phyloP scores from a whole-genome alignment of 2,888 invertebrate species.

The Lasius fuliginosus region DNA sequence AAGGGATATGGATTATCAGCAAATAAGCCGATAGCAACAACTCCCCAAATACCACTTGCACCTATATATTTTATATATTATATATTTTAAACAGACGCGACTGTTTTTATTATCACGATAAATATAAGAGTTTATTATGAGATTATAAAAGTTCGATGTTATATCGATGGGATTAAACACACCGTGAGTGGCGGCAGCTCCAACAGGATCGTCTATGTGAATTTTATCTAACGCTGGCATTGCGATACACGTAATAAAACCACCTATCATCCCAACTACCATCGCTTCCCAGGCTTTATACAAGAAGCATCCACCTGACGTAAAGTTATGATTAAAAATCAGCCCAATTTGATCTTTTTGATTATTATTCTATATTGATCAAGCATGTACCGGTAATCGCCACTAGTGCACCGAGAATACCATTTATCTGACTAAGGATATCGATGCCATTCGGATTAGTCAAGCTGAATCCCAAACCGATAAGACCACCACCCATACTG shows the following conservation, averaged over 20 bases:
- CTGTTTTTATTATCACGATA: slow-evolving; percentile 17
- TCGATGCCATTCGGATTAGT: slow-evolving; percentile 91
- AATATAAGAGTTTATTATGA: not conserved
- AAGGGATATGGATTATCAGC: slow-evolving; percentile 94
- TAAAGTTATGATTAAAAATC: slow-evolving; percentile 11
- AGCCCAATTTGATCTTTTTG: not conserved
- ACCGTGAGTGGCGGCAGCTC: slow-evolving; percentile 96
- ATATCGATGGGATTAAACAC: slow-evolving; percentile 77
- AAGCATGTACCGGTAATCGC: slow-evolving; percentile 91
- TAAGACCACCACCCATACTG: slow-evolving; percentile 95
- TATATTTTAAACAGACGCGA: slow-evolving; percentile 3
- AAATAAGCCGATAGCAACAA: slow-evolving; percentile 95
- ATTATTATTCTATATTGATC: not conserved
- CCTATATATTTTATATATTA: slow-evolving; percentile 71
- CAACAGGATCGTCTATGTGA: slow-evolving; percentile 96
- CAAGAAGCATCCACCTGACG: slow-evolving; percentile 92
- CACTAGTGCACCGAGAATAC: slow-evolving; percentile 95
- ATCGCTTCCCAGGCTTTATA: slow-evolving; percentile 95
- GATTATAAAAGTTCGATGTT: not conserved
- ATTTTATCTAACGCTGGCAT: slow-evolving; percentile 93
- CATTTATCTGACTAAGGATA: slow-evolving; percentile 95
- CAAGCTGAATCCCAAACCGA: slow-evolving; percentile 88
- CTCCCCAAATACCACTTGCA: slow-evolving; percentile 89
- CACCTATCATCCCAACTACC: slow-evolving; percentile 93
- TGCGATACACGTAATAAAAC: slow-evolving; percentile 90